Evolutionary conservation across 2,888 invertebrate species (phyloP).

Genomic region (Chaitophorus viminalis): DNA sequence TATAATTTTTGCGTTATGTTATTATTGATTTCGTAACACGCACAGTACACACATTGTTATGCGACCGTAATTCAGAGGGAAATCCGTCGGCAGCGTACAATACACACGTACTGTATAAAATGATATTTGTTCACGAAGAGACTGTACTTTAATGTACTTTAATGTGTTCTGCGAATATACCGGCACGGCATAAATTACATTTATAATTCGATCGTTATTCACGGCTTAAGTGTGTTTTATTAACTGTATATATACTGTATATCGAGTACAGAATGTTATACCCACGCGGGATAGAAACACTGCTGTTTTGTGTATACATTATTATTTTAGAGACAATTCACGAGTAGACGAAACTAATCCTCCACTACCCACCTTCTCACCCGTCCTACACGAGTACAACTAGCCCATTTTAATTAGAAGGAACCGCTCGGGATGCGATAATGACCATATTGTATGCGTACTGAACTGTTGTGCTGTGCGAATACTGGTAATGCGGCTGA

Average conservation of each 20-base stretch:
- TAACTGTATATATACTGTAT: neutral
- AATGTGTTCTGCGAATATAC: neutral
- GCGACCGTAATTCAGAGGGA: neutral
- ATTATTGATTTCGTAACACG: neutral
- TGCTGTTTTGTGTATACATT: neutral
- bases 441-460: neutral
- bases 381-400: neutral
- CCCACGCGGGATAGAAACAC: neutral
- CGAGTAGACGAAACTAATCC: neutral
- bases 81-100: neutral
- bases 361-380: neutral
- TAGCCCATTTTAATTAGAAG: neutral
- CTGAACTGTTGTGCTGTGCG: neutral
- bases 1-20: neutral
- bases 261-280: neutral
- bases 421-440: neutral
- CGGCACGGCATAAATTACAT: neutral
- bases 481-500: neutral
- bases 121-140: neutral
- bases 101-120: constrained; percentile 1
- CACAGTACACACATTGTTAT: neutral
- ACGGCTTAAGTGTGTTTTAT: neutral
- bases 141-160: neutral
- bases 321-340: neutral
- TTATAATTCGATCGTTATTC: neutral